Percentiles rank a stretch among this genome's conserved stretches.
These are phyloP conservation scores for Acanthosepion pharaonis DNA, from an alignment of 2,888 invertebrate genomes.

Conservation along the genomic window DNA sequence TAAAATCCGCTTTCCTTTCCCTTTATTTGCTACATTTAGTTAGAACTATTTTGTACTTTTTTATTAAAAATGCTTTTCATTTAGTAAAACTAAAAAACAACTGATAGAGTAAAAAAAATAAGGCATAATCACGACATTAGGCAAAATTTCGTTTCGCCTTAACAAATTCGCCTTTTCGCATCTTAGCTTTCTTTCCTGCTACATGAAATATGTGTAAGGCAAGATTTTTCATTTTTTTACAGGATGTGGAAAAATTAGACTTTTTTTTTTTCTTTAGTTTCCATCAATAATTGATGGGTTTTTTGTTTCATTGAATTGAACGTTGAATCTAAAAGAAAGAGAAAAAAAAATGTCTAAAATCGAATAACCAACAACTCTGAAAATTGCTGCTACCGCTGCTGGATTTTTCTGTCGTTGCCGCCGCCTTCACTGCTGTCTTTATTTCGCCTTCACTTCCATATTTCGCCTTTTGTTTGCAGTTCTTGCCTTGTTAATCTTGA, in stretches of 20 bases:
- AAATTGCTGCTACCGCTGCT: not conserved
- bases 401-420: not conserved
- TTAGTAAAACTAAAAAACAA: no score
- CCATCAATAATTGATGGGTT: not conserved
- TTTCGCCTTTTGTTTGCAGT: not conserved
- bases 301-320: not conserved
- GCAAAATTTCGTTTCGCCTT: slow-evolving; percentile 33
- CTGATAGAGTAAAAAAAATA: not conserved
- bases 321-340: not conserved
- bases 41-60: not conserved
- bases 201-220: not conserved
- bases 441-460: not conserved
- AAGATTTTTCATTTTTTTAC: not conserved
- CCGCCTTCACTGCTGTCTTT: not conserved
- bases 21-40: not conserved
- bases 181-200: not conserved
- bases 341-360: not conserved
- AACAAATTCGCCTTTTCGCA: not conserved
- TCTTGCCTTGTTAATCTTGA: not conserved
- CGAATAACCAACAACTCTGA: not conserved
- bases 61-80: not conserved
- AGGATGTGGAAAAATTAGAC: not conserved
- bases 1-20: not conserved
- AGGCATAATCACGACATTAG: not conserved
- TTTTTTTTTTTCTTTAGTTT: not conserved